Percentiles rank a stretch among this genome's conserved stretches.
Conservation (phyloP, 2,888 invertebrate genomes). For the Deilephila elpenor region DNA sequence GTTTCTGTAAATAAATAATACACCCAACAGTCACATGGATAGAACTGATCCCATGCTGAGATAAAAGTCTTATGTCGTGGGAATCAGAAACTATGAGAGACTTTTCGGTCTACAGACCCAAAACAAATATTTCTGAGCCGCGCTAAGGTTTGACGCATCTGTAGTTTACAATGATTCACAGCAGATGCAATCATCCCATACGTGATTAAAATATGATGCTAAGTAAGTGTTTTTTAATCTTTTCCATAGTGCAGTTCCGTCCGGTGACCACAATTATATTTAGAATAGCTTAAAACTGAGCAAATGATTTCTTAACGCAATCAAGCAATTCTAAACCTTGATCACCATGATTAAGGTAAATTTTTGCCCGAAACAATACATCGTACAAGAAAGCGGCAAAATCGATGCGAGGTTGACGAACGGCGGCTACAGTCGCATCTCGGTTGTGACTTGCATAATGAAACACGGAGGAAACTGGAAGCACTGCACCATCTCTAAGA, state of each 20-base stretch:
- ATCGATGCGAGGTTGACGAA: constrained; percentile 58
- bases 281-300: constrained; percentile 10
- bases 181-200: background rate
- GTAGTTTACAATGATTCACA: too few relatives aligned
- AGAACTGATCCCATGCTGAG: too few relatives aligned
- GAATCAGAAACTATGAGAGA: too few relatives aligned
- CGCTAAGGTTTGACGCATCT: too few relatives aligned
- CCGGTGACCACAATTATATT: background rate
- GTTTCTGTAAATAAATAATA: too few relatives aligned
- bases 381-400: constrained; percentile 34
- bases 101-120: too few relatives aligned
- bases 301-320: background rate
- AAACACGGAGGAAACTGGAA: constrained; percentile 7
- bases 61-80: too few relatives aligned
- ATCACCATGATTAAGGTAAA: background rate
- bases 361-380: background rate
- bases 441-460: constrained; percentile 29
- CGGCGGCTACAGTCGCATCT: constrained; percentile 35
- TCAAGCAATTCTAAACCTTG: background rate
- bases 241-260: background rate
- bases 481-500: background rate
- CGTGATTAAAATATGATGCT: background rate
- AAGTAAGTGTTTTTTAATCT: background rate
- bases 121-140: too few relatives aligned
- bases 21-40: too few relatives aligned